A percentile compares a stretch with the other conserved stretches of the same genome.
Evolutionary conservation across 2,113 vertebrate species (phyloP).

Genomic region (Ptilorrhoa leucosticta): DNA sequence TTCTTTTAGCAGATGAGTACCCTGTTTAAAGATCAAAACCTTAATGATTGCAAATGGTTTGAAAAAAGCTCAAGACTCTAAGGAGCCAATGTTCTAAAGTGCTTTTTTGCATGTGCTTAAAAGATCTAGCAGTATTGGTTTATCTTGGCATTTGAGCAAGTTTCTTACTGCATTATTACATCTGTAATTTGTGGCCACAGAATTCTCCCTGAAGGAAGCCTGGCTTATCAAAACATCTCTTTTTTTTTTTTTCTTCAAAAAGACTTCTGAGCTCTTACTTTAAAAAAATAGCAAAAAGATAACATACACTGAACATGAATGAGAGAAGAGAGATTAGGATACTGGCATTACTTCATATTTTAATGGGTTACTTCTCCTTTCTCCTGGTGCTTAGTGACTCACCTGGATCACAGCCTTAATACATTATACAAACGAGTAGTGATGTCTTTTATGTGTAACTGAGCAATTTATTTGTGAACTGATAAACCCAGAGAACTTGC

Average conservation of each 20-base stretch:
- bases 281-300: background rate
- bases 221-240: background rate
- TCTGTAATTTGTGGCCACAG: background rate
- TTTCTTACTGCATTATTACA: background rate
- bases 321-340: background rate
- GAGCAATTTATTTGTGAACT: background rate
- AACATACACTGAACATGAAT: background rate
- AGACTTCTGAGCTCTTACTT: background rate
- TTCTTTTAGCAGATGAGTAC: background rate
- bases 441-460: background rate
- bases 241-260: background rate
- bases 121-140: background rate
- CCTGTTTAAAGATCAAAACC: background rate
- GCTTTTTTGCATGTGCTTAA: background rate
- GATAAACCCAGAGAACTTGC: background rate
- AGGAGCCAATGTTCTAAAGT: background rate
- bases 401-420: background rate
- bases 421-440: background rate
- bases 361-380: background rate
- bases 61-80: background rate
- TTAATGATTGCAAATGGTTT: background rate
- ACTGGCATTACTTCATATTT: background rate
- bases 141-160: slow-evolving; percentile 1
- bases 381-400: background rate
- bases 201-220: slow-evolving; percentile 1